phyloP scores from a whole-genome alignment of 2,113 vertebrate species.

The Siniperca knerii region DNA sequence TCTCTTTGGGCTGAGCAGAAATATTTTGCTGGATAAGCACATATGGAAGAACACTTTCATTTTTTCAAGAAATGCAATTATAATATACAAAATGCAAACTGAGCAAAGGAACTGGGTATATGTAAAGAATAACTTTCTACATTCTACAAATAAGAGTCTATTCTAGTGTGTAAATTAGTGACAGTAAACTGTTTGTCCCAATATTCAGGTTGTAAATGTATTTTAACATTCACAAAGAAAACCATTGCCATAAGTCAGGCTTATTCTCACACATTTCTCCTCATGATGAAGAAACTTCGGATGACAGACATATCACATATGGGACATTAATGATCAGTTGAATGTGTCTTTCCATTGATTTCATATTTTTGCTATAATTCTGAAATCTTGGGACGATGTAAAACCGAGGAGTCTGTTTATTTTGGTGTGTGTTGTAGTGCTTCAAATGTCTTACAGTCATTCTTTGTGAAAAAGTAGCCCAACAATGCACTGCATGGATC shows the following conservation, averaged over 20 bases:
- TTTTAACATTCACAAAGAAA: conserved; percentile 79
- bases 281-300: conserved; percentile 27
- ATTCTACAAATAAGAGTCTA: conserved; percentile 81
- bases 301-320: conserved; percentile 68
- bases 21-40: conserved; percentile 85
- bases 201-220: conserved; percentile 84
- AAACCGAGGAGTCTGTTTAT: conserved; percentile 82
- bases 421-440: conserved; percentile 87
- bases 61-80: conserved; percentile 80
- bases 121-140: conserved; percentile 83
- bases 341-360: conserved; percentile 79
- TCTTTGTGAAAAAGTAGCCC: conserved; percentile 79
- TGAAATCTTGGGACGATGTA: conserved; percentile 86
- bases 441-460: conserved; percentile 79
- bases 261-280: conserved; percentile 52
- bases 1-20: conserved; percentile 77
- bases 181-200: conserved; percentile 81
- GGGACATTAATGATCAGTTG: conserved; percentile 73
- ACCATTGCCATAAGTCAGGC: conserved; percentile 66
- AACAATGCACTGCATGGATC: conserved; percentile 88
- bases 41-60: conserved; percentile 78
- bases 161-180: conserved; percentile 83
- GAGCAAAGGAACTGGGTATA: conserved; percentile 74
- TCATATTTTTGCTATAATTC: conserved; percentile 86
- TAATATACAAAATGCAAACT: conserved; percentile 78